Base-by-base conservation (phyloP, 2,888 invertebrate species). In the Tachina grossa region DNA sequence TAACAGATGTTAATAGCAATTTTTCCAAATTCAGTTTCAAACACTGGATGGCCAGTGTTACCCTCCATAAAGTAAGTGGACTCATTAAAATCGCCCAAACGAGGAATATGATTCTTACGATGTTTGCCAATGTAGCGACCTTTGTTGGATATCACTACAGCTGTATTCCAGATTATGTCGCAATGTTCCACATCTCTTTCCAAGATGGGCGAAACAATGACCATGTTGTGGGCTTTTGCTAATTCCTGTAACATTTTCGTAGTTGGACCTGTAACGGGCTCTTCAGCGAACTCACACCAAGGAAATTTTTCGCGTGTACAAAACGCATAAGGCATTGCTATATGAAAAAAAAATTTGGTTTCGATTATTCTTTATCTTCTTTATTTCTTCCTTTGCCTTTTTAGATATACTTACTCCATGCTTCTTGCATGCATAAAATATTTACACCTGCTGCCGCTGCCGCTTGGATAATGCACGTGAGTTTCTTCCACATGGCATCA, bases 41-140 rank as follows among this genome's bases (percentile, higher is more conserved):
- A 98, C 13, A 99, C 99, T 1, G 97, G 96, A 93, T 99, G 99
- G 0, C 99, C 99, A 1, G 97, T 96, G 13, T 99, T 97, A 11
- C 99, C 98, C 92, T 99, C 98, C 93, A 96, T 94, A 92, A 99
- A 99, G 92, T 98, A 99, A 4, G 97, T 96, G 0, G 97, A 98
- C 93, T 99, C 99, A 91, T 98, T 99, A 91, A 99, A 99, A 92
- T 99, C 99, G 0, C 98, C 99, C 43, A 98, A 96, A 87, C 99
- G 95, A 0, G 99, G 99, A 88, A 99, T 97, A 92, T 99, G 99
- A 93, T 99, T 99, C 92, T 99, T 99, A n/a, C 99, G 95, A 89
- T 98, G 97, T 93, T 98, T 99, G 1, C 99, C 99, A 88, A 99
- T 91, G 63, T 97, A 95, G 14, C 94, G 94, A 0, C 99, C 99